Conservation (phyloP, 1,140 invertebrate species). For the Thrips palmi region DNA sequence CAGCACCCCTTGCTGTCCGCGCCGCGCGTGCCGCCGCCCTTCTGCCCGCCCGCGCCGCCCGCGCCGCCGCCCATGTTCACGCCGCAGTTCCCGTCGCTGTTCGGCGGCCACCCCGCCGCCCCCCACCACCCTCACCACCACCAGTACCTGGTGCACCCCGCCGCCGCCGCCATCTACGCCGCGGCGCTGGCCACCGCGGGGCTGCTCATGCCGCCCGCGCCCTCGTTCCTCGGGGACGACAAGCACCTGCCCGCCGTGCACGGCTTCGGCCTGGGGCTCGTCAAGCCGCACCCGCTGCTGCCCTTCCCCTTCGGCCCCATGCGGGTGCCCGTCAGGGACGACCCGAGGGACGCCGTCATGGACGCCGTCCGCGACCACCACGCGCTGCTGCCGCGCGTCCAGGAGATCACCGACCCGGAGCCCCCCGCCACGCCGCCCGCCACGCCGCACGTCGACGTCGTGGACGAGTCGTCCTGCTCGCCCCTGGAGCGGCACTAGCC, state of each 20-base stretch:
- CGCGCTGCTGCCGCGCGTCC: too few relatives aligned
- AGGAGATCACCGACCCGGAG: too few relatives aligned
- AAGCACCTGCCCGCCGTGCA: too few relatives aligned
- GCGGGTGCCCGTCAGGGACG: too few relatives aligned
- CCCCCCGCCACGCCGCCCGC: too few relatives aligned
- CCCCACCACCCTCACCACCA: constrained; percentile 15
- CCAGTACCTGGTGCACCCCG: constrained; percentile 8
- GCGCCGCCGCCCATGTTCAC: background rate
- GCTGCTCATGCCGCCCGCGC: constrained; percentile 12
- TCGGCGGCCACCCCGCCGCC: constrained; percentile 9
- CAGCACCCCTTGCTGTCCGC: constrained; percentile 2
- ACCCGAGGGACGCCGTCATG: too few relatives aligned
- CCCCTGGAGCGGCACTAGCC: too few relatives aligned
- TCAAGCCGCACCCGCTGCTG: background rate
- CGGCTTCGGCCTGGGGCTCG: constrained; percentile 6
- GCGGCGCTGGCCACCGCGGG: constrained; percentile 13
- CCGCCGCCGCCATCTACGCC: constrained; percentile 16
- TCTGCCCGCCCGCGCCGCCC: background rate
- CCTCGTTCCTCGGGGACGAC: too few relatives aligned
- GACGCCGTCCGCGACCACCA: too few relatives aligned
- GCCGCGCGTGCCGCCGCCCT: background rate
- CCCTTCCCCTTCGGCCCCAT: too few relatives aligned
- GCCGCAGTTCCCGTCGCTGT: constrained; percentile 5
- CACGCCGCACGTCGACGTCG: constrained; percentile 6
- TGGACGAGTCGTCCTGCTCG: constrained; percentile 9